Conservation (phyloP, 2,797 vertebrate genomes). For the Trachurus trachurus region DNA sequence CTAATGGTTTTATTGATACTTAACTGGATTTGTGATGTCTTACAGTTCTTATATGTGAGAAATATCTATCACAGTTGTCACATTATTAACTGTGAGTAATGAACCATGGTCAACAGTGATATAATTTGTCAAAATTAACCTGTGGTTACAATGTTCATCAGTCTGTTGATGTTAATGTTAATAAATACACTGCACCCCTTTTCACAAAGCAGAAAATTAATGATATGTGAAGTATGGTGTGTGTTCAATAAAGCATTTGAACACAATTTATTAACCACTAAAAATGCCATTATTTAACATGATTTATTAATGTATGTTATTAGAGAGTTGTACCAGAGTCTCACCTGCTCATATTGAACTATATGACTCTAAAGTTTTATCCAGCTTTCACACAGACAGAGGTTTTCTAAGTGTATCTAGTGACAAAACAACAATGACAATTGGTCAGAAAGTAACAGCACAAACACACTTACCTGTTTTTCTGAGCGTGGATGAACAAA, state of each 20-base stretch:
- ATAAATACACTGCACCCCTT: not conserved
- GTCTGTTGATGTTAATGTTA: not conserved
- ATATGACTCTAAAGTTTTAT: not conserved
- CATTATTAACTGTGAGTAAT: not conserved
- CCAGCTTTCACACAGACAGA: not conserved
- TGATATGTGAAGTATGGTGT: not conserved
- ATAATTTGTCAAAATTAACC: not conserved
- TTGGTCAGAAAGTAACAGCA: not conserved
- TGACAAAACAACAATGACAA: not conserved
- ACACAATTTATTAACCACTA: not conserved
- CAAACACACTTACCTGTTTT: slow-evolving; percentile 62
- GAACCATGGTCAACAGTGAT: not conserved
- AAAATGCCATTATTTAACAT: not conserved
- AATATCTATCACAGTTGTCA: not conserved
- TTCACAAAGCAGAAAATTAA: not conserved
- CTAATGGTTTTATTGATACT: not conserved
- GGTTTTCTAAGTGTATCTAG: not conserved
- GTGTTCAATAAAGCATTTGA: no score
- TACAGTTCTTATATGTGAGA: not conserved
- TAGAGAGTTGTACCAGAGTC: not conserved
- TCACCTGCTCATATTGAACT: not conserved
- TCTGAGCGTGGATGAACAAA: slow-evolving; percentile 2
- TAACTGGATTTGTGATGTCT: not conserved
- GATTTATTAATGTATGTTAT: no score
- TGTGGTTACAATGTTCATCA: not conserved